Conservation (phyloP, 1,140 invertebrate genomes). For the Bombyx mandarina region DNA sequence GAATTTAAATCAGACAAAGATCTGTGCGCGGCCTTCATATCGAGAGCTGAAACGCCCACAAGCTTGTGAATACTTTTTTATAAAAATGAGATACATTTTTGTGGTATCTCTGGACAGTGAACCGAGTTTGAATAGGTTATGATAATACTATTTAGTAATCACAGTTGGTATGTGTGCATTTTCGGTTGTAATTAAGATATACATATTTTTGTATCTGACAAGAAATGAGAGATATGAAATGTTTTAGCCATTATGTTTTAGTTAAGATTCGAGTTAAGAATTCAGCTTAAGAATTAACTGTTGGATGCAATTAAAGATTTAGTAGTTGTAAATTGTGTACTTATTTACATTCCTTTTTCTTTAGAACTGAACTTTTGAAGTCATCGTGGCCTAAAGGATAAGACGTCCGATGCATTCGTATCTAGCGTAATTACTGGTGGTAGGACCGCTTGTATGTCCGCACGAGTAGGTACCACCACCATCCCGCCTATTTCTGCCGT, state of each 20-base stretch:
- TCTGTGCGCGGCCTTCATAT: slow-evolving; percentile 49
- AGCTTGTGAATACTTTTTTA: slow-evolving; percentile 51
- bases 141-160: slow-evolving; percentile 42
- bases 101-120: slow-evolving; percentile 40
- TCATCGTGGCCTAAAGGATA: too few relatives aligned
- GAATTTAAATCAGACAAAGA: slow-evolving; percentile 36
- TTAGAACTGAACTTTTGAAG: neutral
- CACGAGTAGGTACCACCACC: too few relatives aligned
- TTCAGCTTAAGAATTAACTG: slow-evolving; percentile 61
- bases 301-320: slow-evolving; percentile 66
- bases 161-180: slow-evolving; percentile 51
- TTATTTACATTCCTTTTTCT: slow-evolving; percentile 11
- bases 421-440: too few relatives aligned
- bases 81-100: slow-evolving; percentile 38
- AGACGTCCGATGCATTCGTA: too few relatives aligned
- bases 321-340: slow-evolving; percentile 41
- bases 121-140: slow-evolving; percentile 26
- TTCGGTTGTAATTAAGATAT: slow-evolving; percentile 57
- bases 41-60: slow-evolving; percentile 33
- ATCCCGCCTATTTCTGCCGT: too few relatives aligned
- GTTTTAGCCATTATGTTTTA: slow-evolving; percentile 59
- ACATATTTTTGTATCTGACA: slow-evolving; percentile 65
- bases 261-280: slow-evolving; percentile 57
- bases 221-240: slow-evolving; percentile 44
- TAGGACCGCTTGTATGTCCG: too few relatives aligned